Conservation (phyloP, 2,888 invertebrate species). For the Allolobophora icterica region DNA sequence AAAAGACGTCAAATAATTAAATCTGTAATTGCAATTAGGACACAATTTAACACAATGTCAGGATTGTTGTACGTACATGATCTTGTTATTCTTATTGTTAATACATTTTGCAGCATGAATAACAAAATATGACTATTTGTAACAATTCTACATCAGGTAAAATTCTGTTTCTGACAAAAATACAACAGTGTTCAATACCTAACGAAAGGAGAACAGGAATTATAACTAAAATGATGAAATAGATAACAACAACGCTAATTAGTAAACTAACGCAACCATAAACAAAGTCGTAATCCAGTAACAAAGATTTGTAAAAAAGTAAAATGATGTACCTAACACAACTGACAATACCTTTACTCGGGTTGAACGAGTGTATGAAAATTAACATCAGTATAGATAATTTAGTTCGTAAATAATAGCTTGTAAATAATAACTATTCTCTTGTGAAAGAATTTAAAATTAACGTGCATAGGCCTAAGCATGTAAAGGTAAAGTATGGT, state of each 20-base stretch:
- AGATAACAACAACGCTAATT: background rate
- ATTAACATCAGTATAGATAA: background rate
- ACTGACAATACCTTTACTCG: background rate
- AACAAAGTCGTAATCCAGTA: background rate
- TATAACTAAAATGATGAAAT: background rate
- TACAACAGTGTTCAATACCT: background rate
- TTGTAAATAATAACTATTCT: background rate
- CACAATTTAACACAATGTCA: background rate
- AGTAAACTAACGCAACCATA: background rate
- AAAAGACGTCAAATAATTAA: too few relatives aligned
- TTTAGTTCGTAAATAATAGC: background rate
- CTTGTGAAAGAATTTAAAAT: constrained; percentile 11
- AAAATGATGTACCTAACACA: background rate
- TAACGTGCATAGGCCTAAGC: background rate
- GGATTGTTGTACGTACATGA: constrained; percentile 12
- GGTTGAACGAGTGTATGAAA: background rate
- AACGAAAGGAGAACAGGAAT: constrained; percentile 17
- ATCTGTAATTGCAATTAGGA: background rate
- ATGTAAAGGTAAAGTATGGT: background rate
- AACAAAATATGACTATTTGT: constrained; percentile 11
- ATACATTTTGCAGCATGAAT: background rate
- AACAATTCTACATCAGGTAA: constrained; percentile 17
- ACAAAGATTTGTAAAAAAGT: background rate
- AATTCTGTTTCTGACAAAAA: background rate
- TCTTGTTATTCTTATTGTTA: constrained; percentile 11